Conservation (phyloP, 1,140 invertebrate species). For the Homalodisca vitripennis region DNA sequence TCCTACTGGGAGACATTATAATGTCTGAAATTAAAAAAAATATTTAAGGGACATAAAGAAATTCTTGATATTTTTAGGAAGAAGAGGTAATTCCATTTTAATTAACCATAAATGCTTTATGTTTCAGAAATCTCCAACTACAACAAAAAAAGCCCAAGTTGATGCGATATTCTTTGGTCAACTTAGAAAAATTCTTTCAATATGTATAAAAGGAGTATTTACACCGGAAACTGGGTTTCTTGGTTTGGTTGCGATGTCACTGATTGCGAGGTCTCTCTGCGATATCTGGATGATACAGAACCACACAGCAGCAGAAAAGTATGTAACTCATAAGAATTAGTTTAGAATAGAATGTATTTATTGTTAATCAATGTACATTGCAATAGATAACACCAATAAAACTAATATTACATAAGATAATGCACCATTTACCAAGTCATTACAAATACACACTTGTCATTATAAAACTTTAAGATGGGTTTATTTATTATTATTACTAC, state of each 20-base stretch:
- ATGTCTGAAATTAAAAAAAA: neutral
- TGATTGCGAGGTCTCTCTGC: slow-evolving; percentile 87
- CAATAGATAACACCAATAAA: too few relatives aligned
- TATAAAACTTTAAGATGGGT: neutral
- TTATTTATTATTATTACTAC: too few relatives aligned
- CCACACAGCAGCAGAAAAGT: slow-evolving; percentile 91
- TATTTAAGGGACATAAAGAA: neutral
- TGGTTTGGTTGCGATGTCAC: slow-evolving; percentile 72
- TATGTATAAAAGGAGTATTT: slow-evolving; percentile 79
- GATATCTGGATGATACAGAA: slow-evolving; percentile 98
- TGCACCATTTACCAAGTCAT: neutral
- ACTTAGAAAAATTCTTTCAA: slow-evolving; percentile 71
- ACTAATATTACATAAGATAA: too few relatives aligned
- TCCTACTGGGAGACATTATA: neutral
- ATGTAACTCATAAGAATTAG: slow-evolving; percentile 40
- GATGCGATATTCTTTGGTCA: slow-evolving; percentile 81
- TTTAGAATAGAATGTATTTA: neutral
- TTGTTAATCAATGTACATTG: neutral
- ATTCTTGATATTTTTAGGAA: neutral
- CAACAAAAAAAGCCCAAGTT: slow-evolving; percentile 82
- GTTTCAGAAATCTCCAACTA: slow-evolving; percentile 39
- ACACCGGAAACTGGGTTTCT: slow-evolving; percentile 77
- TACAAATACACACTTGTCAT: neutral
- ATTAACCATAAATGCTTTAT: slow-evolving; percentile 1
- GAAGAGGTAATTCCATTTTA: neutral